A percentile compares a stretch with the other conserved stretches of the same genome.
Evolutionary conservation across 2,888 invertebrate species (phyloP).

Genomic region (Myathropa florea): DNA sequence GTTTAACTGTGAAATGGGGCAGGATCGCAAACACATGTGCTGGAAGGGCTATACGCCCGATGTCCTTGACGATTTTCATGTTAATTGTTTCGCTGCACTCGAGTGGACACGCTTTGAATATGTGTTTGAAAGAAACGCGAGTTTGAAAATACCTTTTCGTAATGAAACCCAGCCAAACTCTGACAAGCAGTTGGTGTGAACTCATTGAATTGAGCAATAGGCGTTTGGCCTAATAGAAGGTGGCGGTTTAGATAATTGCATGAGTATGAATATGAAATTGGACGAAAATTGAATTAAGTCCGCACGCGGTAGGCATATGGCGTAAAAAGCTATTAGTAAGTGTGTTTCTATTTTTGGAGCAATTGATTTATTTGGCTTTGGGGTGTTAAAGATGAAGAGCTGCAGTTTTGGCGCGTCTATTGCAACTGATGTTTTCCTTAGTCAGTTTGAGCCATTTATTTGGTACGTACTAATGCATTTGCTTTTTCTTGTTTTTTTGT

Average conservation of each 20-base stretch:
- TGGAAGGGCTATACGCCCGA: conserved; percentile 64
- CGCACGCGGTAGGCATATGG: background rate
- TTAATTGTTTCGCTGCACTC: background rate
- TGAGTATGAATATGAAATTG: conserved; percentile 6
- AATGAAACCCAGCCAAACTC: background rate
- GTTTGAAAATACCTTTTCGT: background rate
- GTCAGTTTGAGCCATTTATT: too few relatives aligned
- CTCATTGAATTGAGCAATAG: background rate
- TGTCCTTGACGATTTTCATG: conserved; percentile 74
- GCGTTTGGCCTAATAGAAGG: background rate
- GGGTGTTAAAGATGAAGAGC: too few relatives aligned
- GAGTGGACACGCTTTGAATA: background rate
- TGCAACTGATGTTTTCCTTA: too few relatives aligned
- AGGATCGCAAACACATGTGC: conserved; percentile 72
- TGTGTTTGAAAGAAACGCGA: background rate
- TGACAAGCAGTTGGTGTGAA: background rate
- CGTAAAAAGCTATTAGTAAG: background rate
- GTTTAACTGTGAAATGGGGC: conserved; percentile 71
- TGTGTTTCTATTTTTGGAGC: background rate
- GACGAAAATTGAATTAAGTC: background rate
- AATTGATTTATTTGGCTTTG: too few relatives aligned
- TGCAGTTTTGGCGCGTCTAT: too few relatives aligned
- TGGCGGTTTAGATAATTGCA: conserved; percentile 6
- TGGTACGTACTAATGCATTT: too few relatives aligned
- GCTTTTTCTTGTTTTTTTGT: too few relatives aligned